Evolutionary conservation across 1,140 invertebrate genomes (phyloP), one percentile per base, ranked within the genome.

Genomic region (Anastatus disparis): DNA sequence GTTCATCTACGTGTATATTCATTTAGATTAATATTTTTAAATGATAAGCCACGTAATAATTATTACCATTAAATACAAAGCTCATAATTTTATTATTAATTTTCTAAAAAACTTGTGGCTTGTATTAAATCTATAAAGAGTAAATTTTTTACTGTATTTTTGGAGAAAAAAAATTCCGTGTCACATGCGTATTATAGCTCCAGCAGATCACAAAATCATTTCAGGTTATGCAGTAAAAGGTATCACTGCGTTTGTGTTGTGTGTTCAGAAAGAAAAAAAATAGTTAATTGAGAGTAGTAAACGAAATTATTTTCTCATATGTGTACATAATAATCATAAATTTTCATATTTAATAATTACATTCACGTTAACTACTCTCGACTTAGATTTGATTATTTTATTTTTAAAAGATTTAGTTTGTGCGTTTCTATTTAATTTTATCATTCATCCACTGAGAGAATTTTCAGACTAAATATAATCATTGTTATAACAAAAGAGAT

Each of bases 141-240:
- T 55, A 70, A 20, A 63, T 35, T 70, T 56, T 17, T 62, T 68
- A 58, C 61, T 66, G n/a, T 69, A 42, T 58, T 52, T 69, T 63
- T 46, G 40, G 8, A 44, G n/a, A 69, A 52, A 9, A 27, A 52
- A 29, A 61, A 46, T 61, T 63, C 58, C 58, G 50, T 50, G 27
- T 44, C n/a, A 55, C 50, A 44, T 62, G 58, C 67, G 58, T 67
- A 76, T 70, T 77, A 75, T 79, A 83, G 76, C 75, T 65, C 73
- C 75, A 74, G 78, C 76, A 77, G 77, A 72, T 73, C 76, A 78
- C 69, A 72, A 81, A 80, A 79, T 74, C 76, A 79, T 77, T 80
- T 79, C 76, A 81, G 72, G 78, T 78, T 74, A 71, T 77, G 75
- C 74, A 76, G 63, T 78, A 72, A 75, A 81, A 85, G 84, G 82